phyloP scores from a whole-genome alignment of 1,140 invertebrate genomes.

The Cardiocondyla obscurior region DNA sequence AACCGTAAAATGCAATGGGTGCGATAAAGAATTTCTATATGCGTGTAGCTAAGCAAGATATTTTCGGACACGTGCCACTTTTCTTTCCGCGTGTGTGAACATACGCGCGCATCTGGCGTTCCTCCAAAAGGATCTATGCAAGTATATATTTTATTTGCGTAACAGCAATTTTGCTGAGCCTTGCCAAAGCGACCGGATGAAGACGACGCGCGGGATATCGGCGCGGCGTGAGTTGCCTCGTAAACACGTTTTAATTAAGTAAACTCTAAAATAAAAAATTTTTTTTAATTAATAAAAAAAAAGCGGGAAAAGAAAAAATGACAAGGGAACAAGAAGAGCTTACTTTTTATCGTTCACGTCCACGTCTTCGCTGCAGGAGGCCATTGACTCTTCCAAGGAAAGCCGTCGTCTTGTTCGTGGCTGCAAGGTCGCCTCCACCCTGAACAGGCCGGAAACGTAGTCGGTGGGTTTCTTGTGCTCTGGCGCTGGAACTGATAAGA shows the following conservation, averaged over 20 bases:
- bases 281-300: background rate
- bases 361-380: slow-evolving; percentile 72
- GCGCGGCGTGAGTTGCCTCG: background rate
- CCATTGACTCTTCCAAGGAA: slow-evolving; percentile 75
- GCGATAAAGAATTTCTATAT: slow-evolving; percentile 42
- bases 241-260: slow-evolving; percentile 37
- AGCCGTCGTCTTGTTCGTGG: slow-evolving; percentile 82
- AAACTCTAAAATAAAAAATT: too few relatives aligned
- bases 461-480: slow-evolving; percentile 90
- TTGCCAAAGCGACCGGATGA: background rate
- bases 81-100: background rate
- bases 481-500: slow-evolving; percentile 86
- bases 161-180: slow-evolving; percentile 26
- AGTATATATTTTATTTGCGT: slow-evolving; percentile 7
- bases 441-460: slow-evolving; percentile 92
- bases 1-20: background rate
- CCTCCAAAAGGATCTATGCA: background rate
- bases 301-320: background rate
- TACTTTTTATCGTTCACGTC: slow-evolving; percentile 79
- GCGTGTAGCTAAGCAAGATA: slow-evolving; percentile 15
- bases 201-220: slow-evolving; percentile 33
- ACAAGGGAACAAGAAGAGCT: slow-evolving; percentile 55
- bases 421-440: slow-evolving; percentile 87
- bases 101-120: background rate
- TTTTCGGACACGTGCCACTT: slow-evolving; percentile 53